These are phyloP conservation scores for Alouatta palliata DNA, from an alignment of 2,113 vertebrate genomes.

Conservation along the genomic window DNA sequence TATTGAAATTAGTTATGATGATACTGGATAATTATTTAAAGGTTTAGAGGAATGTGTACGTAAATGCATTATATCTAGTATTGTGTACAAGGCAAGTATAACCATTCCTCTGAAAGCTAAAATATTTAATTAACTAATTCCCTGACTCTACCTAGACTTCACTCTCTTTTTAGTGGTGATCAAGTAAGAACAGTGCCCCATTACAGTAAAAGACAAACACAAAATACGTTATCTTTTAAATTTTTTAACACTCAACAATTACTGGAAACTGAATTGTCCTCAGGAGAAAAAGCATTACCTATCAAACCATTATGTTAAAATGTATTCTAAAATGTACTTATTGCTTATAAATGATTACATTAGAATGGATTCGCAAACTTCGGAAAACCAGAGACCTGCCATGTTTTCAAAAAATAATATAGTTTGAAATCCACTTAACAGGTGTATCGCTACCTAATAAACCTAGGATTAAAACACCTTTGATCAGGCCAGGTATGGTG, in stretches of 20 bases:
- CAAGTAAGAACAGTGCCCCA: neutral
- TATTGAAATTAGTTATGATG: neutral
- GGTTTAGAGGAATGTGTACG: neutral
- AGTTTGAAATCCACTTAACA: neutral
- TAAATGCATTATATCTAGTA: neutral
- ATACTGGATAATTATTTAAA: neutral
- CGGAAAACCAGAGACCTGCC: neutral
- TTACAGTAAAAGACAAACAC: neutral
- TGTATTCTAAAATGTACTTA: neutral
- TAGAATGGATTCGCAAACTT: neutral
- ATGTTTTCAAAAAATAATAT: neutral
- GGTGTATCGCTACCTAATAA: neutral
- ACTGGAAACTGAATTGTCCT: neutral
- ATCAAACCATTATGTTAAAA: neutral
- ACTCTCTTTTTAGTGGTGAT: neutral
- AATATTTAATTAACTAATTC: conserved; percentile 23
- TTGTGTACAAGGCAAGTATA: neutral
- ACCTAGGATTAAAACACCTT: neutral
- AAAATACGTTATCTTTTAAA: neutral
- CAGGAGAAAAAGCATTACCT: neutral
- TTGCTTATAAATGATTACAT: neutral
- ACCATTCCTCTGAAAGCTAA: neutral
- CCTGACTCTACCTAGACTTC: neutral
- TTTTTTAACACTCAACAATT: neutral
- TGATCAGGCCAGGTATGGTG: too few species aligned